These are phyloP conservation scores for Neoscelio sp. DNA, from an alignment of 2,888 invertebrate species.

Conservation along the genomic window DNA sequence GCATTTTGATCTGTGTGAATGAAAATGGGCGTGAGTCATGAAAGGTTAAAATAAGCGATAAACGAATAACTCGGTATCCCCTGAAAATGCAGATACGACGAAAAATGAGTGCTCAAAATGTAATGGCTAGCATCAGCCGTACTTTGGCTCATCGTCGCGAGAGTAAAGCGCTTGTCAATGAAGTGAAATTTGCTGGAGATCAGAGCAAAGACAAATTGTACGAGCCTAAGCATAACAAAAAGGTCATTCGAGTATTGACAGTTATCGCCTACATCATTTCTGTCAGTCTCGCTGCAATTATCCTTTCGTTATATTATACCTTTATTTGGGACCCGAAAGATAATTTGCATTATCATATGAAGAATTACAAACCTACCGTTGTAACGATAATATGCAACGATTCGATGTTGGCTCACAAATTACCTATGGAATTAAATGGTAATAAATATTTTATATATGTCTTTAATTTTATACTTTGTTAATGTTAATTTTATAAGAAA, in stretches of 20 bases:
- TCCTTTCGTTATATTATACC: constrained; percentile 96
- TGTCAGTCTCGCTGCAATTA: constrained; percentile 96
- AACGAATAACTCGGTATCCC: constrained; percentile 7
- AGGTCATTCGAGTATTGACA: constrained; percentile 95
- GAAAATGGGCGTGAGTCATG: constrained; percentile 25
- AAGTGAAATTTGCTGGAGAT: constrained; percentile 87
- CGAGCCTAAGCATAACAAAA: constrained; percentile 93
- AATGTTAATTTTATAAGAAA: not conserved
- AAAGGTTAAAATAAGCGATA: constrained; percentile 47
- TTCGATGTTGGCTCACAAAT: constrained; percentile 6
- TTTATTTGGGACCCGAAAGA: constrained; percentile 95
- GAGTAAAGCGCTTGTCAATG: constrained; percentile 83
- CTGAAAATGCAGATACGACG: constrained; percentile 78
- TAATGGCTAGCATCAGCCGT: constrained; percentile 80
- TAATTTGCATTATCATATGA: constrained; percentile 42
- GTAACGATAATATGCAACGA: constrained; percentile 23
- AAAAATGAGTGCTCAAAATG: constrained; percentile 81
- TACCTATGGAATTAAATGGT: constrained; percentile 31
- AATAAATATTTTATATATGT: not conserved
- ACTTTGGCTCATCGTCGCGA: constrained; percentile 78
- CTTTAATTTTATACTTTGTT: not conserved
- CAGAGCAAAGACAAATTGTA: constrained; percentile 89
- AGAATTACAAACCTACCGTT: constrained; percentile 21
- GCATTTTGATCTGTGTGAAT: not conserved
- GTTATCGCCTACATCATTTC: constrained; percentile 97